Conservation (phyloP, 2,888 invertebrate genomes). For the Crematogaster levior region DNA sequence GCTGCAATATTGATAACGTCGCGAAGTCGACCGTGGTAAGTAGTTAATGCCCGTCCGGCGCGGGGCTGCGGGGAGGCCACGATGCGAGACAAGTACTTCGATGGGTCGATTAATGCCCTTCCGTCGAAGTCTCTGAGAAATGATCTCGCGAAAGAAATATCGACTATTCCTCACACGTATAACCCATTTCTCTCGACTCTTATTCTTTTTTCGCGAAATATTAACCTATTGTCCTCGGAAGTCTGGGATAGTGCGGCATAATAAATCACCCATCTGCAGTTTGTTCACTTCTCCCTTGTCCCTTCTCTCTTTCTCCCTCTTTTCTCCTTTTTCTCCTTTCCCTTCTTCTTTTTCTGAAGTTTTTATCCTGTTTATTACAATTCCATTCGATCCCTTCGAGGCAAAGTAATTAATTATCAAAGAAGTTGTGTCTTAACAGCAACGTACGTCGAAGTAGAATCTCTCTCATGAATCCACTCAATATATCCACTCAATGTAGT, state of each 20-base stretch:
- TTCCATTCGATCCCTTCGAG: conserved; percentile 54
- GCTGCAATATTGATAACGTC: conserved; percentile 60
- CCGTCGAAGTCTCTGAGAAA: conserved; percentile 41
- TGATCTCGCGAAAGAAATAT: conserved; percentile 48
- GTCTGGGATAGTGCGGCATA: conserved; percentile 53
- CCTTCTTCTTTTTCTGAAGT: conserved; percentile 24
- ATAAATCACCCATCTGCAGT: conserved; percentile 67
- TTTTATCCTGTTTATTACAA: conserved; percentile 57
- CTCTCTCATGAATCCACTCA: too few species aligned
- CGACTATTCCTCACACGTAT: conserved; percentile 52
- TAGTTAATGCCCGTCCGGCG: conserved; percentile 24
- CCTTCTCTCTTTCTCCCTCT: neutral
- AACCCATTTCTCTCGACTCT: conserved; percentile 46
- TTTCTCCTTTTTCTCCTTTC: neutral
- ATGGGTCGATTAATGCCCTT: conserved; percentile 59
- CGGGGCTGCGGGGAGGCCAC: neutral
- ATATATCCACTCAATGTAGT: neutral
- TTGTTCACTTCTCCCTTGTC: neutral
- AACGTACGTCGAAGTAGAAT: conserved; percentile 1
- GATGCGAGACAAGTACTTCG: conserved; percentile 21
- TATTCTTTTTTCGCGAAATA: conserved; percentile 47
- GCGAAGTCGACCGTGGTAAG: conserved; percentile 49
- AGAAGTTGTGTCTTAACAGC: conserved; percentile 49
- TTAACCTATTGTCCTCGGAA: conserved; percentile 64
- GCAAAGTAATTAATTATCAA: conserved; percentile 65